These are phyloP conservation scores for Engraulis encrasicolus DNA, from an alignment of 2,113 vertebrate species.

Conservation along the genomic window DNA sequence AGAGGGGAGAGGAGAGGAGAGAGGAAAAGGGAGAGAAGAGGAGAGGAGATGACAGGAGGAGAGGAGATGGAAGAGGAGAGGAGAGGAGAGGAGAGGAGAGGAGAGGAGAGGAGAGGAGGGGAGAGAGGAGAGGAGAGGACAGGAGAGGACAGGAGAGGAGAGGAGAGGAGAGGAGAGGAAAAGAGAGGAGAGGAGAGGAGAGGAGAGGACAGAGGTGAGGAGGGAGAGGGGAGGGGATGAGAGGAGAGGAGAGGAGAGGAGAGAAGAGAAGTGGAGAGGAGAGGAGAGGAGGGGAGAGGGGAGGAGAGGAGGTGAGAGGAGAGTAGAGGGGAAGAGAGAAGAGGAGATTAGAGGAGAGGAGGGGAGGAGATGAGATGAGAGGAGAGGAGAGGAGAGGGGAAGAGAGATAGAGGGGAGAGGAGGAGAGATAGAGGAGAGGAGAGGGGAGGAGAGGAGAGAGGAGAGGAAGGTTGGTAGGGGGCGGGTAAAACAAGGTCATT, in stretches of 20 bases:
- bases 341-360: background rate
- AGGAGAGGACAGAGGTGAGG: background rate
- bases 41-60: background rate
- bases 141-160: too few relatives aligned
- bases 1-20: background rate
- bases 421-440: background rate
- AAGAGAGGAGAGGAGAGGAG: background rate
- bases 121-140: too few relatives aligned
- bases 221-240: too few relatives aligned
- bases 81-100: background rate
- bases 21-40: background rate
- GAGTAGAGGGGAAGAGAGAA: too few relatives aligned
- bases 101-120: background rate
- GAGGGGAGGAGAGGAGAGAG: background rate
- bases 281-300: too few relatives aligned
- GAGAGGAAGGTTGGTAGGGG: too few relatives aligned
- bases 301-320: background rate
- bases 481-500: background rate
- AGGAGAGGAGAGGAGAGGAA: background rate
- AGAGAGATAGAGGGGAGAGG: background rate
- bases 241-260: background rate
- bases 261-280: too few relatives aligned
- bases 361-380: too few relatives aligned
- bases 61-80: background rate
- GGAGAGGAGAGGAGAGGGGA: background rate